Conservation (phyloP, 2,797 vertebrate genomes). For the Peromyscus aztecus region DNA sequence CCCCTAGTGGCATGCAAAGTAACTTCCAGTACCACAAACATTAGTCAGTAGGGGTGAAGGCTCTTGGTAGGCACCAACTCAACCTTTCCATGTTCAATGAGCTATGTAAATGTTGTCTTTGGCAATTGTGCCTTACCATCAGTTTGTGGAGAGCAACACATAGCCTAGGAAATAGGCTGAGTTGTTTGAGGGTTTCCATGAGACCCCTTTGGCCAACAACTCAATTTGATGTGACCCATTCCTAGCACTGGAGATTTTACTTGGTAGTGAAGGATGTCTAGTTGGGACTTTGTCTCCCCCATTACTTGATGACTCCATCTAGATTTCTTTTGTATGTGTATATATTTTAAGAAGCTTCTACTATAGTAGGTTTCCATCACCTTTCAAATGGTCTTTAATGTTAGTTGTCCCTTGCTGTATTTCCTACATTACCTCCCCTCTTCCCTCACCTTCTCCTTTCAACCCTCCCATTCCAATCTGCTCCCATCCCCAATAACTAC, state of each 20-base stretch:
- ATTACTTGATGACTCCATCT: neutral
- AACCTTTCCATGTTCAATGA: neutral
- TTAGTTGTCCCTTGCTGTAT: neutral
- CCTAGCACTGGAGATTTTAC: neutral
- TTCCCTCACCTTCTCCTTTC: neutral
- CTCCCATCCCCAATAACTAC: too few species aligned
- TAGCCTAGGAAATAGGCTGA: neutral
- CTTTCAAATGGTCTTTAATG: neutral
- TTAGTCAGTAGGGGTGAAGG: neutral
- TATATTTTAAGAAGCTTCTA: neutral
- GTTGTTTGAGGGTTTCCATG: neutral
- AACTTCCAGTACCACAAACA: neutral
- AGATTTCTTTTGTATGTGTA: neutral
- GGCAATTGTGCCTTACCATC: neutral
- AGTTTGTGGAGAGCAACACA: neutral
- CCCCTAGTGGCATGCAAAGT: neutral
- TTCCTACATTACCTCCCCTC: accelerated
- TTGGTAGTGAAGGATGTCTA: neutral
- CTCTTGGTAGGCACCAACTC: neutral
- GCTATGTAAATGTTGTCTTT: neutral
- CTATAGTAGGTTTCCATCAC: neutral
- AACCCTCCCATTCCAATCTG: neutral
- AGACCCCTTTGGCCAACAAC: neutral
- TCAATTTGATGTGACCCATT: neutral
- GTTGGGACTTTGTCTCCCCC: neutral